These are phyloP conservation scores for Australoheros facetus DNA, from an alignment of 2,797 vertebrate species.

Conservation along the genomic window DNA sequence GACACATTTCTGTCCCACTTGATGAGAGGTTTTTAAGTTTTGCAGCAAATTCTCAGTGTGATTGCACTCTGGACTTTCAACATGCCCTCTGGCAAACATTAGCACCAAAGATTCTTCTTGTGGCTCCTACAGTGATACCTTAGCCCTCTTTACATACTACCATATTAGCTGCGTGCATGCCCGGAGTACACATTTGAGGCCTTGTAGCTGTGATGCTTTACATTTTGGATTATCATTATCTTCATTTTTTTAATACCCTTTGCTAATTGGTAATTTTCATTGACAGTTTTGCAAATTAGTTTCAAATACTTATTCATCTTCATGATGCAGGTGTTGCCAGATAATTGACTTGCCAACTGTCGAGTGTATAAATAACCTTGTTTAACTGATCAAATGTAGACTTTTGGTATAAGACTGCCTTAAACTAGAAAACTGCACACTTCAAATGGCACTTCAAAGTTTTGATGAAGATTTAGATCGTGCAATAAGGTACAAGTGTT, in stretches of 20 bases:
- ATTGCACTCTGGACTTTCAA: not conserved
- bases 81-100: slow-evolving; percentile 2
- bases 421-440: not conserved
- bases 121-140: not conserved
- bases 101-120: not conserved
- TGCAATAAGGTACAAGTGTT: not conserved
- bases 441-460: not conserved
- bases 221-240: not conserved
- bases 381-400: not conserved
- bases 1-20: not conserved
- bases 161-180: not conserved
- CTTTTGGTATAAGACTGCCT: not conserved
- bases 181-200: not conserved
- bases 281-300: not conserved
- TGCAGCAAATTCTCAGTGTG: not conserved
- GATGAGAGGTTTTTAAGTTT: not conserved
- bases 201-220: not conserved
- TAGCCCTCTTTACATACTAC: not conserved
- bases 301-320: not conserved
- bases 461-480: not conserved
- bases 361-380: not conserved
- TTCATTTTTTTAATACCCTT: not conserved
- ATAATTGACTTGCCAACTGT: not conserved
- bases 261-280: not conserved
- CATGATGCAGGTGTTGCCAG: not conserved